Base-by-base conservation (phyloP, 1,140 invertebrate genomes). In the Drosophila serrata region DNA sequence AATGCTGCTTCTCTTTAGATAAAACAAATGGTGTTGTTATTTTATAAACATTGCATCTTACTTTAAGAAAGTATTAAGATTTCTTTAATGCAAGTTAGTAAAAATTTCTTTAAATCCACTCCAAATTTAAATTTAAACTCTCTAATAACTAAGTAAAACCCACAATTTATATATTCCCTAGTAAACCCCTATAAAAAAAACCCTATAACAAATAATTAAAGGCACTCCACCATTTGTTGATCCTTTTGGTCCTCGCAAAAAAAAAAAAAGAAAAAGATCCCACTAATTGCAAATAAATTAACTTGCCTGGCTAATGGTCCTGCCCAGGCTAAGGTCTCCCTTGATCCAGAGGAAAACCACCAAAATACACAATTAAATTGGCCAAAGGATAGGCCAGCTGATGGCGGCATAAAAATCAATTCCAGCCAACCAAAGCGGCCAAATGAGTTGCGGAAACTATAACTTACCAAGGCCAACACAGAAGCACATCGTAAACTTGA, bases 391-490 rank as follows among this genome's bases (percentile, higher is more conserved):
- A 13, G 37, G 43, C 69, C 69, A 72, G 68, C 64, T 73, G 74
- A 65, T 70, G 64, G 46, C 61, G 67, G 81, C 84, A 84, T 84
- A 82, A 81, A 90, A 90, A 90, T 90, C 85, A 90, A 90, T 90
- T 90, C 78, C 70, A 81, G 29, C 35, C 43, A 72, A 73, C 53
- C 81, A 81, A 90, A 90, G 86, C 74, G 81, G 75, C 65, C 64
- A 90, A 90, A 90, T 90, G 86, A 90, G 85, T 90, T 85, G 85
- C 81, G 85, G 85, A 90, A 90, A 90, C 86, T 90, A 90, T 90
- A 90, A 90, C 86, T 90, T 90, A 85, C 85, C 67, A 72, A 73
- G 64, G 61, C 64, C 64, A 55, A 75, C 15, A 46, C 62, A 64
- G 68, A 39, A 61, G 61, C 62, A 69, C 78, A 80, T 78, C 64